A percentile compares a stretch with the other conserved stretches of the same genome.
These are phyloP conservation scores for Perca flavescens DNA, from an alignment of 2,113 vertebrate species.

Conservation along the genomic window DNA sequence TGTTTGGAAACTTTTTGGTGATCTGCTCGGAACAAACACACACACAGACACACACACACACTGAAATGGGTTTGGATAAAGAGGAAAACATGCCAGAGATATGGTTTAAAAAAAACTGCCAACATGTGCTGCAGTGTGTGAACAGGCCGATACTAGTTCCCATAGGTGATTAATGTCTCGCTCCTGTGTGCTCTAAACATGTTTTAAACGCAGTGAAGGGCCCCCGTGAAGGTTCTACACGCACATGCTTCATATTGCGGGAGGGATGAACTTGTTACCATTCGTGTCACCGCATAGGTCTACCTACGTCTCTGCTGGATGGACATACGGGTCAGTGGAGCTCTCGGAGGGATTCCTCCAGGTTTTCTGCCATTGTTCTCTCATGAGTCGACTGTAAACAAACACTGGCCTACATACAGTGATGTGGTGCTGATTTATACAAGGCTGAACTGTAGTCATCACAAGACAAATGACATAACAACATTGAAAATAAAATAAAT, in stretches of 20 bases:
- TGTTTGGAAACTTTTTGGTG: slow-evolving; percentile 83
- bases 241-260: slow-evolving; percentile 29
- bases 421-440: background rate
- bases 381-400: slow-evolving; percentile 43
- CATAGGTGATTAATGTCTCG: slow-evolving; percentile 52
- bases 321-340: slow-evolving; percentile 60
- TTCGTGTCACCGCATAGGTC: slow-evolving; percentile 39
- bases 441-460: background rate
- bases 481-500: background rate
- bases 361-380: slow-evolving; percentile 36
- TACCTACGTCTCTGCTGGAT: slow-evolving; percentile 56
- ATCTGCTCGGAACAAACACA: slow-evolving; percentile 31
- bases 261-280: slow-evolving; percentile 52
- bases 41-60: no score
- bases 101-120: background rate
- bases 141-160: background rate
- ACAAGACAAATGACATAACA: background rate
- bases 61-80: background rate
- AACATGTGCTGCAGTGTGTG: background rate
- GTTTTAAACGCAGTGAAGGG: slow-evolving; percentile 31
- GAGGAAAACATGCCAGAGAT: background rate
- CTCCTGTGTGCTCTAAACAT: slow-evolving; percentile 37
- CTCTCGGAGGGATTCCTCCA: slow-evolving; percentile 52
- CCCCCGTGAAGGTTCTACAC: slow-evolving; percentile 16
- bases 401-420: background rate